These are phyloP conservation scores for Netelia melanura DNA, from an alignment of 2,888 invertebrate species.

Conservation along the genomic window DNA sequence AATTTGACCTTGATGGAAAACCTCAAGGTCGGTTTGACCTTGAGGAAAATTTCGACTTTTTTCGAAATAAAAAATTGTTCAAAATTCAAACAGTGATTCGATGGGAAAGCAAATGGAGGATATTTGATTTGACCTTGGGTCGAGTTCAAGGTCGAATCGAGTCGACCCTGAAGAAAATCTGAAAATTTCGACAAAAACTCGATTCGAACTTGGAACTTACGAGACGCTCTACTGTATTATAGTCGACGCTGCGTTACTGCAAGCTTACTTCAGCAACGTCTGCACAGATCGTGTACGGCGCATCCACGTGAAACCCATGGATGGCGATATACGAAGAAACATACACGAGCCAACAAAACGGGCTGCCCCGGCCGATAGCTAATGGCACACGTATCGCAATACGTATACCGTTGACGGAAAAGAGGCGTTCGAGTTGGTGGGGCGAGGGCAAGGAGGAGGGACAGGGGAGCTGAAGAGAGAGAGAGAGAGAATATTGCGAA, in stretches of 20 bases:
- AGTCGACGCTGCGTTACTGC: conserved; percentile 15
- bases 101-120: no score
- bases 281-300: conserved; percentile 35
- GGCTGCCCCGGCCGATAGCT: conserved; percentile 60
- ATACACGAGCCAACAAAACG: conserved; percentile 63
- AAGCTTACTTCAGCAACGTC: conserved; percentile 45
- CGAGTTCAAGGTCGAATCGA: no score
- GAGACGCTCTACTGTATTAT: conserved; percentile 36
- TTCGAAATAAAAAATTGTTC: no score
- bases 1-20: no score
- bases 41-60: no score
- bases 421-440: no score
- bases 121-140: no score
- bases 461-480: neutral
- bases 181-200: no score
- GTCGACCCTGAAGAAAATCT: no score
- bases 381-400: conserved; percentile 66
- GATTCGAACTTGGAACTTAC: neutral
- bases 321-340: conserved; percentile 40
- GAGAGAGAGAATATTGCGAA: conserved; percentile 54
- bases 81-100: no score
- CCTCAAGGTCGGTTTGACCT: no score
- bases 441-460: conserved; percentile 1
- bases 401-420: conserved; percentile 58
- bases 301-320: conserved; percentile 25